Conservation (phyloP, 2,888 invertebrate genomes). For the Heliconius aoede region DNA sequence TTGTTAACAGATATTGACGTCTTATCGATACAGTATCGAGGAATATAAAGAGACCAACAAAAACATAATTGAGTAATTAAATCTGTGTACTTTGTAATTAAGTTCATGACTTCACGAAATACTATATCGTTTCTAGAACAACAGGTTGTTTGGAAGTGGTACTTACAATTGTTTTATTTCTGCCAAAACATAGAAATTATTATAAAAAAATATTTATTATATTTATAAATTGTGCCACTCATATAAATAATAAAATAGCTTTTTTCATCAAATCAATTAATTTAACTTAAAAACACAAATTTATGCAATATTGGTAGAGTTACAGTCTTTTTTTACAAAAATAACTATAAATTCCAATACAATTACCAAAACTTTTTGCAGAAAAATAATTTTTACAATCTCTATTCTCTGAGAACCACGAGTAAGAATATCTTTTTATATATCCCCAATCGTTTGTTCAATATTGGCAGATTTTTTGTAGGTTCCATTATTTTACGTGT, state of each 20-base stretch:
- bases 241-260: not conserved
- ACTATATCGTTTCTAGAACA: not conserved
- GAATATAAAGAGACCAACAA: slow-evolving; percentile 51
- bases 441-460: not conserved
- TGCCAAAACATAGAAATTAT: too few species aligned
- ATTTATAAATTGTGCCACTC: too few species aligned
- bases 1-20: slow-evolving; percentile 34
- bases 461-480: not conserved
- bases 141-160: not conserved
- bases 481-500: not conserved
- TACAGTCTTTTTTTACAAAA: not conserved
- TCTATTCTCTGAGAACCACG: not conserved
- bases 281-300: not conserved
- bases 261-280: not conserved
- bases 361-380: not conserved
- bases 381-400: not conserved
- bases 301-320: not conserved
- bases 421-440: not conserved
- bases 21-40: slow-evolving; percentile 32
- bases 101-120: slow-evolving; percentile 52
- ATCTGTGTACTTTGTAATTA: slow-evolving; percentile 63
- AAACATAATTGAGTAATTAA: slow-evolving; percentile 69
- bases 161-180: not conserved
- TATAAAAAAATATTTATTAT: too few species aligned
- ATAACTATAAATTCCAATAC: too few species aligned